phyloP scores from a whole-genome alignment of 2,888 invertebrate species.

The Siphlonurus alternatus region DNA sequence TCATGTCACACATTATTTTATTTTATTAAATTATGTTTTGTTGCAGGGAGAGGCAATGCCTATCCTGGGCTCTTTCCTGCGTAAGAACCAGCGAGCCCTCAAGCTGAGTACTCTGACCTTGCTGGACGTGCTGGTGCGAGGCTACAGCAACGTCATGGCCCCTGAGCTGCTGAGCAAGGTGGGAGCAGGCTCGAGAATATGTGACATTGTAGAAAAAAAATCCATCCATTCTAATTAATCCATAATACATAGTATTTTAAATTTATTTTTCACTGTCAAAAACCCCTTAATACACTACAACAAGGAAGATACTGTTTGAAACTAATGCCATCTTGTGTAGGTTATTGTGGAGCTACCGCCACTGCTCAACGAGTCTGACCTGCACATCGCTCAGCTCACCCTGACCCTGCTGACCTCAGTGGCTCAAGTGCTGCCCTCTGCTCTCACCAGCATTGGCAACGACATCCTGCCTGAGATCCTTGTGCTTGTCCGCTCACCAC shows the following conservation, averaged over 20 bases:
- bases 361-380: constrained; percentile 80
- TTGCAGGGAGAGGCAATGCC: constrained; percentile 71
- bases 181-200: constrained; percentile 21
- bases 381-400: constrained; percentile 91
- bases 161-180: constrained; percentile 57
- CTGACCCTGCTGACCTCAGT: constrained; percentile 68
- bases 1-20: too few relatives aligned
- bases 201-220: too few relatives aligned
- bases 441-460: constrained; percentile 52
- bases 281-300: too few relatives aligned
- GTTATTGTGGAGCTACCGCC: constrained; percentile 81
- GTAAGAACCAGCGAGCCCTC: constrained; percentile 91
- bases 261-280: too few relatives aligned
- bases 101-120: constrained; percentile 81
- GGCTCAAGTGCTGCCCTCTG: constrained; percentile 58
- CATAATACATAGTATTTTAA: too few relatives aligned
- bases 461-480: constrained; percentile 74
- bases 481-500: constrained; percentile 71
- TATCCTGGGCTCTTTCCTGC: constrained; percentile 79
- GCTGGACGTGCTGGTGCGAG: constrained; percentile 76
- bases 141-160: constrained; percentile 56
- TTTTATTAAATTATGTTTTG: too few relatives aligned
- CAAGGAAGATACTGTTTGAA: too few relatives aligned
- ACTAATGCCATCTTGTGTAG: too few relatives aligned
- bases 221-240: too few relatives aligned